phyloP scores from a whole-genome alignment of 2,797 vertebrate species.

The Poecilia wingei region DNA sequence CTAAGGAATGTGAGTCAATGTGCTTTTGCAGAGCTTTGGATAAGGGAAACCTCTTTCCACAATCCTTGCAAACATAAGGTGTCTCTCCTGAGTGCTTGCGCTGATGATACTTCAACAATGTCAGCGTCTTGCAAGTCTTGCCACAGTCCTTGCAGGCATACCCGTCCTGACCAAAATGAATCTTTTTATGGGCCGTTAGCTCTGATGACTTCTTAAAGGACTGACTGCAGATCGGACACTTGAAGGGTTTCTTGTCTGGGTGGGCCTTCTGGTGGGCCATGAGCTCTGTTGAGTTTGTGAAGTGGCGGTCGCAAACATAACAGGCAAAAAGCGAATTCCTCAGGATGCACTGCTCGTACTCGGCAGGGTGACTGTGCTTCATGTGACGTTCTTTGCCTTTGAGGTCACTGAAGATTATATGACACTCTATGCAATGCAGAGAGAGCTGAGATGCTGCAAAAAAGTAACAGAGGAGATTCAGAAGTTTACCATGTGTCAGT shows the following conservation, averaged over 20 bases:
- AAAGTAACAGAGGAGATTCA: slow-evolving; percentile 7
- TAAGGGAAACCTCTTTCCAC: slow-evolving; percentile 82
- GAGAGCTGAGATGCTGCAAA: slow-evolving; percentile 80
- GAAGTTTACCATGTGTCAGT: neutral
- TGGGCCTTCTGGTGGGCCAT: slow-evolving; percentile 85
- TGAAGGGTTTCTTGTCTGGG: slow-evolving; percentile 80
- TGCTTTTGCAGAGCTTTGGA: slow-evolving; percentile 81
- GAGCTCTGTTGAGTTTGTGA: slow-evolving; percentile 85
- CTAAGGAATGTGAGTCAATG: slow-evolving; percentile 66
- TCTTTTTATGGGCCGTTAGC: slow-evolving; percentile 81
- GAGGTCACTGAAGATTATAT: slow-evolving; percentile 86
- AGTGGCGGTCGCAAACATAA: slow-evolving; percentile 85
- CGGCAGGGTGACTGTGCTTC: slow-evolving; percentile 83
- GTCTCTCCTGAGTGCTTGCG: slow-evolving; percentile 84
- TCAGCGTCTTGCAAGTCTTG: slow-evolving; percentile 84
- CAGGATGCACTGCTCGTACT: slow-evolving; percentile 84
- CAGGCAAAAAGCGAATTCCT: slow-evolving; percentile 84
- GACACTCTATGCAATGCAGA: slow-evolving; percentile 84
- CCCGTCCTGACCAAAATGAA: slow-evolving; percentile 79
- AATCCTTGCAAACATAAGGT: slow-evolving; percentile 82
- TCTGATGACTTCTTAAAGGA: slow-evolving; percentile 80
- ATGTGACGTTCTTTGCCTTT: slow-evolving; percentile 86
- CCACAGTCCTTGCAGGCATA: slow-evolving; percentile 83
- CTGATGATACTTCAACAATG: slow-evolving; percentile 83
- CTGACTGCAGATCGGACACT: slow-evolving; percentile 78